Evolutionary conservation across 2,113 vertebrate genomes (phyloP), one percentile per base, ranked within the genome.

Genomic region (Bambusicola thoracicus): DNA sequence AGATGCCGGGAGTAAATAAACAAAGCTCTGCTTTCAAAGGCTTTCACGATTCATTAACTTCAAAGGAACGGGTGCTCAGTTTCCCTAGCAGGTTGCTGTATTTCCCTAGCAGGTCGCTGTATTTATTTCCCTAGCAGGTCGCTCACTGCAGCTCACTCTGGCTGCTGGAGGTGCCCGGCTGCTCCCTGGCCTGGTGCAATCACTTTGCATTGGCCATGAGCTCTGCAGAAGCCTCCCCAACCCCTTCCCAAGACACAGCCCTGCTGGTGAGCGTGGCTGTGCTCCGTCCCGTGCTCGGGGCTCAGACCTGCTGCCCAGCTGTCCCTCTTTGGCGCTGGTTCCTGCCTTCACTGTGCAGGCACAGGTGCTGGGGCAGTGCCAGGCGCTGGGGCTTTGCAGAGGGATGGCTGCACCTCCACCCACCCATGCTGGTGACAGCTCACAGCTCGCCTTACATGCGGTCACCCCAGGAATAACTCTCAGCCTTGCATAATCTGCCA

Each of bases 31-130:
- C 92, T 97, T 97, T 96, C 96, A 97, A 96, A 96, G 91, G 84
- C 90, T 88, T 96, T 96, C 84, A 96, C 78, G 89, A 85, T 66
- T 96, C 96, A 96, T 96, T 97, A 94, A 95, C 96, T 92, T 97
- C 94, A 95, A 97, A 96, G 87, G 88, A 59, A 49, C 2, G 8
- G 48, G 68, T 69, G 92, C 80, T 72, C 84, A 90, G n/a, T 94
- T 96, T 95, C 96, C 81, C 74, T 78, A 88, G 79, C 87, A 85
- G 93, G 94, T 53, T 29, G 51, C 51, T 53, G 51, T 15, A 29
- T 53, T 53, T 53, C 95, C 81, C 74, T 77, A 88, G 74, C 87
- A 85, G 93, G 94, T 94, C 8, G 10, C 30, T 22, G 87, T 46
- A 46, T 46, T 20, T 15, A 29, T 53, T 53, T 53, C 95, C 81